Base-by-base conservation (phyloP, 2,888 invertebrate species). In the Cephonodes hylas region DNA sequence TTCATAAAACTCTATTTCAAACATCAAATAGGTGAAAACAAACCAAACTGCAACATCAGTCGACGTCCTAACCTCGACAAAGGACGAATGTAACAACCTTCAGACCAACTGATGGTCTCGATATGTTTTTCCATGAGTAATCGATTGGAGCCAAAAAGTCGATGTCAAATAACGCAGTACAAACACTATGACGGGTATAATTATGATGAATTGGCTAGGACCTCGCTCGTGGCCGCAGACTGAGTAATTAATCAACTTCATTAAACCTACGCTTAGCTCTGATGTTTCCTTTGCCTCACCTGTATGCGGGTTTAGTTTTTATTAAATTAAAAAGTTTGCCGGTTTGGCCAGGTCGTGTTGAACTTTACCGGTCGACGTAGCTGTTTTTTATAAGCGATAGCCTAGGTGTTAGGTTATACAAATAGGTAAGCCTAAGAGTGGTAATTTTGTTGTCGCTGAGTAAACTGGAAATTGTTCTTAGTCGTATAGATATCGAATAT, bases 191-290 rank as follows among this genome's bases (percentile, higher is more conserved):
- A 23, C 10, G 23, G 18, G 44, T 44, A 38, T 75, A 71, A 75
- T 77, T 73, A 71, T 73, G 74, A 77, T 75, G 70, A 72, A 75
- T 76, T 71, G 66, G 48, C 31, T 27, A 48, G 7, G 65, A 61
- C 66, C 64, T 53, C 61, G 59, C 45, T 62, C 58, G 64, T 60
- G 22, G n/a, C n/a, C n/a, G n/a, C 25, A 70, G 71, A 70, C 66
- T 64, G 62, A 67, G 72, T 71, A 74, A 77, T 77, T 76, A 77
- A 76, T 76, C 75, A 76, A 74, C 72, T 74, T 76, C 75, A 76
- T 73, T 74, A 70, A 72, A 76, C 66, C 68, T 70, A 66, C 65
- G 64, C 62, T 64, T 64, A 61, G 59, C 44, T 18, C 20, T 10
- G 18, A 20, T 10, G 18, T 8, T 44, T 44, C 44, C 15, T 22